Base-by-base conservation (phyloP, 2,113 vertebrate species). In the Alligator sinensis region DNA sequence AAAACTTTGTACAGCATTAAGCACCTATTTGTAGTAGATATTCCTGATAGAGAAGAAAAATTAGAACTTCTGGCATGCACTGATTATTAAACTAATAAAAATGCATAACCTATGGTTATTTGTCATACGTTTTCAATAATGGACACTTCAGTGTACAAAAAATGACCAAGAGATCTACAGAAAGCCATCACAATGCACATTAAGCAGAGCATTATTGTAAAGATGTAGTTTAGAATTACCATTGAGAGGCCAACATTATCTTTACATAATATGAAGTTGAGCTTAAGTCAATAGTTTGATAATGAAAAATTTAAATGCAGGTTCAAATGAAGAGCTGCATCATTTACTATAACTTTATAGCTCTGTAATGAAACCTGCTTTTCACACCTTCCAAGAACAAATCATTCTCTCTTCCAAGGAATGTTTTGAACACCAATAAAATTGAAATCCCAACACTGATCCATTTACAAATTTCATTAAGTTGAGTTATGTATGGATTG, bases 41-140 rank as follows among this genome's bases (percentile, higher is more conserved):
- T 54, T 92, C 77, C 87, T 91, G 93, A 89, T 2, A 0, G 83
- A 57, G 68, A 96, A 95, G 92, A 89, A 96, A 96, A 97, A 90
- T 34, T 55, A 47, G 94, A 95, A 94, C 90, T 93, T 95, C 82
- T 94, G 88, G 86, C 62, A 87, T 78, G 87, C 80, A 80, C 86
- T 11, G 2, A 91, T 95, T 92, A 89, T 62, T 58, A 95, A 96
- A 91, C 87, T 95, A 75, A 76, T 88, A 95, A 94, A 82, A 75
- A 47, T 86, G 85, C 88, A 89, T 87, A 91, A 87, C 13, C 5
- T 57, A 28, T 28, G 87, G 64, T 75, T 89, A 57, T n/a, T 58
- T 77, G 94, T 22, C 12, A 4, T 18, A 75, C 77, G 28, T 92
- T 87, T 10, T 89, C 77, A 94, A 58, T 21, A 95, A 89, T 62